phyloP scores from a whole-genome alignment of 2,797 vertebrate genomes.

The Leptoclinus maculatus region DNA sequence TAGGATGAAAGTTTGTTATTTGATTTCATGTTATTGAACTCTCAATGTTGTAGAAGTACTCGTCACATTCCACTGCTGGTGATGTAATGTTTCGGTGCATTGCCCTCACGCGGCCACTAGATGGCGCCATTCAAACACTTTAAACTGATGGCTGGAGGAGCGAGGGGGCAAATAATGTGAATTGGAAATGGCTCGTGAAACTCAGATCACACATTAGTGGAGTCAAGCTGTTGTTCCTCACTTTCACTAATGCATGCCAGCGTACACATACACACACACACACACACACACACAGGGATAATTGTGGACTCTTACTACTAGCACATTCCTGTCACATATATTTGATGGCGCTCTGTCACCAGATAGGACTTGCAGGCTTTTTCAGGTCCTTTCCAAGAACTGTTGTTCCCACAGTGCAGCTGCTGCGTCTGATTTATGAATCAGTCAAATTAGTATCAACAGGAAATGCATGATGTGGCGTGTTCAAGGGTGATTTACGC shows the following conservation, averaged over 20 bases:
- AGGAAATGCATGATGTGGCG: not conserved
- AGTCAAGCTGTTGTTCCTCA: constrained; percentile 32
- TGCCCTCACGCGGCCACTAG: constrained; percentile 54
- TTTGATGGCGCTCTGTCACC: constrained; percentile 36
- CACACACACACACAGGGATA: not conserved
- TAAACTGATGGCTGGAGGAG: not conserved
- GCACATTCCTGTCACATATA: constrained; percentile 41
- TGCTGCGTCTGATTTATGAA: constrained; percentile 31
- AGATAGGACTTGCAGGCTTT: constrained; percentile 1
- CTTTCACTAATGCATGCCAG: constrained; percentile 11
- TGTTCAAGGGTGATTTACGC: not conserved
- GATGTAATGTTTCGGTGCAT: not conserved
- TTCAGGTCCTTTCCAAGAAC: constrained; percentile 52
- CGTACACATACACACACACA: not conserved
- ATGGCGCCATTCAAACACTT: constrained; percentile 46
- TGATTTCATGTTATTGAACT: not conserved
- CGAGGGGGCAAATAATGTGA: not conserved
- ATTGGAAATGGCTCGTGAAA: constrained; percentile 27
- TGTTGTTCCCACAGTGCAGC: constrained; percentile 34
- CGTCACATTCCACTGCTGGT: not conserved
- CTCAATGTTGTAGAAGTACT: not conserved
- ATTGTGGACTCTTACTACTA: constrained; percentile 32
- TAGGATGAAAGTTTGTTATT: not conserved
- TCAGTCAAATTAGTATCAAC: not conserved
- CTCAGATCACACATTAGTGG: constrained; percentile 33